Evolutionary conservation across 2,888 invertebrate species (phyloP), one percentile per base, ranked within the genome.

Genomic region (Ptilodon capucinus): DNA sequence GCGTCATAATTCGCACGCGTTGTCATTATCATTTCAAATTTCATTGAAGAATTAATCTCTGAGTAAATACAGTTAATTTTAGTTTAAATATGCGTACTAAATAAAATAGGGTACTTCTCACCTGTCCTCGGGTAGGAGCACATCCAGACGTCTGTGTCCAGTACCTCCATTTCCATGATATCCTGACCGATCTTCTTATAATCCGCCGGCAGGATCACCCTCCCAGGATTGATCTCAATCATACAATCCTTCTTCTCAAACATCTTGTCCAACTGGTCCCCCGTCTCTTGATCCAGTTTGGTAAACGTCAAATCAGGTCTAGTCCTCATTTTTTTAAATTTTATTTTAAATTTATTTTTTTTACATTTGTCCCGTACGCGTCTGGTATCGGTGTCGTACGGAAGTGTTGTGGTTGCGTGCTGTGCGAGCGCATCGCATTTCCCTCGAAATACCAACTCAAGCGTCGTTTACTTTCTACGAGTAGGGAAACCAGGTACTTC

Each of bases 111-210:
- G n/a, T n/a, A n/a, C n/a, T n/a, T n/a, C 87, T 84, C 76, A 96
- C 97, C 97, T 65, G 97, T 97, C 70, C 97, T 93, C 0, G 98
- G 97, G 88, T 95, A 97, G 8, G 97, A 97, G 38, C 96, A 93
- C 79, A 97, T 92, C 95, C 97, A 97, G 0, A 97, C 93, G 76
- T 98, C 97, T 61, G 94, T 95, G 3, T 94, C 91, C 44, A 93
- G 87, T 2, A 97, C 93, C 45, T 94, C 92, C 76, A 97, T 92
- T 46, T 95, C 93, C 48, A 94, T 79, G 47, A 97, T 95, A 60
- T 93, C 92, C 60, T 94, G 93, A 0, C 94, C 95, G 28, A 95
- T 92, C 11, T 93, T 92, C 63, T 92, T 89, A 67, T 93, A 96
- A 64, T 94, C 93, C 0, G 93, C 92, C 0, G 96, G 95, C 53